These are phyloP conservation scores for Stenurella melanura DNA, from an alignment of 2,888 invertebrate genomes.

Conservation along the genomic window DNA sequence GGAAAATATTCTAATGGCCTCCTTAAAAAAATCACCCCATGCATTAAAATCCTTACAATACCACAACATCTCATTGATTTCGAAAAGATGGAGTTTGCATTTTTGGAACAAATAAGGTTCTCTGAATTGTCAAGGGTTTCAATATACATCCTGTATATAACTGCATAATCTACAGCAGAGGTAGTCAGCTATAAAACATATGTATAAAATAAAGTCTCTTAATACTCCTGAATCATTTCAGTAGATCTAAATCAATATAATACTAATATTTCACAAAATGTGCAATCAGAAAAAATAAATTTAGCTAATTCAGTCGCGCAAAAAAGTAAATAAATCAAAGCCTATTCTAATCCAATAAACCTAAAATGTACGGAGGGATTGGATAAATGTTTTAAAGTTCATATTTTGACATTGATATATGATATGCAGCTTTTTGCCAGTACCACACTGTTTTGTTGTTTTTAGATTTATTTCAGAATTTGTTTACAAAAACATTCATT, in stretches of 20 bases:
- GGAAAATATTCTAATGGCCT: too few species aligned
- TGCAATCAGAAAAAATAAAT: slow-evolving; percentile 33
- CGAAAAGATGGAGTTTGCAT: too few species aligned
- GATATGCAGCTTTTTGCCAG: slow-evolving; percentile 34
- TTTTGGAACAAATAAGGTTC: too few species aligned
- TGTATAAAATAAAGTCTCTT: too few species aligned
- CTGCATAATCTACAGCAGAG: too few species aligned
- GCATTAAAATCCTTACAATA: too few species aligned
- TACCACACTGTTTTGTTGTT: slow-evolving; percentile 35
- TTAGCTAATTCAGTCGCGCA: slow-evolving; percentile 26
- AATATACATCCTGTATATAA: too few species aligned
- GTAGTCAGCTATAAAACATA: too few species aligned
- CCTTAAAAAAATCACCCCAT: too few species aligned
- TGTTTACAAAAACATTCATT: slow-evolving; percentile 41
- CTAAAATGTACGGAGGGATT: slow-evolving; percentile 38
- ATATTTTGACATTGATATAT: slow-evolving; percentile 41
- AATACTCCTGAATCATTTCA: too few species aligned
- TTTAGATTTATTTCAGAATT: slow-evolving; percentile 39
- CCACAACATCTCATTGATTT: too few species aligned
- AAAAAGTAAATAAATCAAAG: slow-evolving; percentile 41
- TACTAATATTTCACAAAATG: slow-evolving; percentile 23
- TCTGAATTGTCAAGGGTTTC: too few species aligned
- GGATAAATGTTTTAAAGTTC: slow-evolving; percentile 38
- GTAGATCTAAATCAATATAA: background rate
- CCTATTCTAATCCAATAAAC: slow-evolving; percentile 34